Evolutionary conservation across 2,888 invertebrate genomes (phyloP), one percentile per base, ranked within the genome.

Genomic region (Amphipoea oculea): DNA sequence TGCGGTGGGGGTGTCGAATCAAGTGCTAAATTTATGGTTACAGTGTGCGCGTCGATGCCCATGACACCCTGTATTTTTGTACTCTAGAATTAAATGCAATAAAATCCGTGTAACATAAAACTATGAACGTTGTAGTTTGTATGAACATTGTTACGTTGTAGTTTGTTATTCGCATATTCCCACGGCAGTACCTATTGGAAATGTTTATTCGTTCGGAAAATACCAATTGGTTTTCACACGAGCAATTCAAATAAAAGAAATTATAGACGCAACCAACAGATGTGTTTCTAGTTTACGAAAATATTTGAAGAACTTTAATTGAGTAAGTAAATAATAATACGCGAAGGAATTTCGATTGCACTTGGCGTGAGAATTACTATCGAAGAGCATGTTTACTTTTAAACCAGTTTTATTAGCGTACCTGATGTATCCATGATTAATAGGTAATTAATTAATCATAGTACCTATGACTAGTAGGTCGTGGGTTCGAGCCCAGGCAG

Each of bases 141-240:
- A 29, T 29, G 29, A 29, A 29, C 29, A 29, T 29, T 29, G 29
- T 12, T 66, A 65, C 36, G 20, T n/a, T 73, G 51, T 29, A 68
- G 11, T 67, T 9, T 57, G 57, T 57, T 57, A 23, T 57, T 57
- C 57, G 57, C 23, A 57, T 57, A 74, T 80, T 67, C 62, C 67
- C 74, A 29, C 48, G 40, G 62, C 20, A 48, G n/a, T 66, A 42
- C 42, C 42, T 42, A 60, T 63, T 62, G 60, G 40, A 63, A 78
- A 72, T 54, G 40, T 48, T 73, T 78, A 63, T 78, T 45, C 42
- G 36, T 29, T 51, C 57, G 57, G 63, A 78, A 82, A 78, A 78
- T 65, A 14, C 40, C 11, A 12, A 60, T 69, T 68, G 36, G 42
- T 60, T 84, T 60, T 45, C 63, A 60, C 63, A 45, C 57, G 45